These are phyloP conservation scores for Lates calcarifer DNA, from an alignment of 2,113 vertebrate genomes.

Conservation along the genomic window DNA sequence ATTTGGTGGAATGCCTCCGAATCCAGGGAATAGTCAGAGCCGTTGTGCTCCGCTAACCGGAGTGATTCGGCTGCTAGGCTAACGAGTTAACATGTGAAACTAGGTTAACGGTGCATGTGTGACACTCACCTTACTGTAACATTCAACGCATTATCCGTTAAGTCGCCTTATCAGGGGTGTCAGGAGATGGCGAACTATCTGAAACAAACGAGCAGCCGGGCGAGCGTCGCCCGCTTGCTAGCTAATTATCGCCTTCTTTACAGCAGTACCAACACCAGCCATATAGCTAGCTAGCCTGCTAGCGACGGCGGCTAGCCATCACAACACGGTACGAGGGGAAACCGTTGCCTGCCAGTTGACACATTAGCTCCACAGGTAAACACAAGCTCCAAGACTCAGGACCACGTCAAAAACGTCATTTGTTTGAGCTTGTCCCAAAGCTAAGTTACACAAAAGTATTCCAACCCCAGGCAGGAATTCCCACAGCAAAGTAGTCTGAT, in stretches of 20 bases:
- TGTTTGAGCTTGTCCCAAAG: neutral
- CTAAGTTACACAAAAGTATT: conserved; percentile 3
- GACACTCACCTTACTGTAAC: conserved; percentile 71
- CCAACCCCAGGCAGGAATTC: conserved; percentile 31
- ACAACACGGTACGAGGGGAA: conserved; percentile 71
- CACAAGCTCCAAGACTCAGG: neutral
- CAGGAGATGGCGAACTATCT: conserved; percentile 25
- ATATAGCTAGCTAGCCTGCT: conserved; percentile 62
- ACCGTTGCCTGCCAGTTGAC: conserved; percentile 52
- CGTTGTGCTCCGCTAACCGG: conserved; percentile 58
- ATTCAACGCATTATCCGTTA: conserved; percentile 15
- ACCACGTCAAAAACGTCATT: neutral
- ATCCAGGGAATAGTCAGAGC: conserved; percentile 71
- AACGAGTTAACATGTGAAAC: conserved; percentile 55
- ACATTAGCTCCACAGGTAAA: conserved; percentile 53
- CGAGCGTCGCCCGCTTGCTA: conserved; percentile 23
- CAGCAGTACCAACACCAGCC: conserved; percentile 36
- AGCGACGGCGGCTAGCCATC: conserved; percentile 65
- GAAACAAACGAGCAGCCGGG: conserved; percentile 26
- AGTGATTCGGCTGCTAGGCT: conserved; percentile 57
- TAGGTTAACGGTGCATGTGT: conserved; percentile 36
- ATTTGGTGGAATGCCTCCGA: conserved; percentile 48
- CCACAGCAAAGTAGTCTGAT: conserved; percentile 40
- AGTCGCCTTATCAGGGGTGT: neutral
- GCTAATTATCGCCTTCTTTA: conserved; percentile 59